phyloP scores from a whole-genome alignment of 1,140 invertebrate genomes.

The Platyscapa corneri region DNA sequence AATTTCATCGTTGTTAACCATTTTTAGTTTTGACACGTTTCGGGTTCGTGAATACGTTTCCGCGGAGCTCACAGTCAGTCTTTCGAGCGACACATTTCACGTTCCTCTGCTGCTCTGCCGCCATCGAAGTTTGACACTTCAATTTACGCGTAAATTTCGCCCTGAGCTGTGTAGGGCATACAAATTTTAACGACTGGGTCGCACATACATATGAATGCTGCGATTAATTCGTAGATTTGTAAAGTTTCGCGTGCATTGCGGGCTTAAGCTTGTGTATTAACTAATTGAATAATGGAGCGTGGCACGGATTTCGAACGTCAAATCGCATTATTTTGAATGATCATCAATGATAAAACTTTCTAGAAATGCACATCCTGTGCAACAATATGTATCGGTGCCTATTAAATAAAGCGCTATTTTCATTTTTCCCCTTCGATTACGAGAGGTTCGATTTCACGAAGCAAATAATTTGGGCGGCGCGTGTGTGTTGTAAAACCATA shows the following conservation, averaged over 20 bases:
- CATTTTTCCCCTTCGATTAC: too few relatives aligned
- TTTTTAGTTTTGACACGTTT: slow-evolving; percentile 39
- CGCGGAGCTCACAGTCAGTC: background rate
- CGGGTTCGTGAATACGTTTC: background rate
- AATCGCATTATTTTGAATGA: too few relatives aligned
- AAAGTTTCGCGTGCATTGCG: background rate
- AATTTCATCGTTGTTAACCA: slow-evolving; percentile 12
- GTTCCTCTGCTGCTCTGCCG: background rate
- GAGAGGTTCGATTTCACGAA: too few relatives aligned
- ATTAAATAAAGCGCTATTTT: too few relatives aligned
- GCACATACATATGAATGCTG: background rate
- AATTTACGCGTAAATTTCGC: slow-evolving; percentile 18
- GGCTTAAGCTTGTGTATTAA: background rate
- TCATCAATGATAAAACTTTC: too few relatives aligned
- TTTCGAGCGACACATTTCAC: background rate
- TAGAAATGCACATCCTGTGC: too few relatives aligned
- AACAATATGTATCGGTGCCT: too few relatives aligned
- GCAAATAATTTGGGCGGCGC: too few relatives aligned
- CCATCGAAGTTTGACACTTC: slow-evolving; percentile 43
- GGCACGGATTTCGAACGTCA: too few relatives aligned
- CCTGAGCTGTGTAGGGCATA: background rate
- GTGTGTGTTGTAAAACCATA: too few relatives aligned
- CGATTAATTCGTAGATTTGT: background rate
- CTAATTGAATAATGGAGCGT: slow-evolving; percentile 6
- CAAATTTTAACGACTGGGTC: slow-evolving; percentile 18